phyloP scores from a whole-genome alignment of 2,797 vertebrate genomes.

The Sebastes matsubarae region DNA sequence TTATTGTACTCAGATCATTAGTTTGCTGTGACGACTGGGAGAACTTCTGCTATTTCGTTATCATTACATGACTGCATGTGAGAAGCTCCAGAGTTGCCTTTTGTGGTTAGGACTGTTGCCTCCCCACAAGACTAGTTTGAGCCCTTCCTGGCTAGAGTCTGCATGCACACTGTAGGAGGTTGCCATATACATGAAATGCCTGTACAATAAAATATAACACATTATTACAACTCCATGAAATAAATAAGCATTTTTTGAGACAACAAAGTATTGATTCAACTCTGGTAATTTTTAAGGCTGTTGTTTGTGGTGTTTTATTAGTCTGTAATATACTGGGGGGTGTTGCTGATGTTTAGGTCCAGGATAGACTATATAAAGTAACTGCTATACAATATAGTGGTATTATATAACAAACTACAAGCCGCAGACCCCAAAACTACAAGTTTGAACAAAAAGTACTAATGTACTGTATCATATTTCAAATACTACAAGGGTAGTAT shows the following conservation, averaged over 20 bases:
- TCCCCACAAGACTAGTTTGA: background rate
- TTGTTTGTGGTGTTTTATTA: background rate
- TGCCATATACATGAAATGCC: background rate
- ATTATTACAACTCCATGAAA: background rate
- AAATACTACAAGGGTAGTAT: background rate
- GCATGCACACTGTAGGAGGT: background rate
- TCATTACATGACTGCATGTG: background rate
- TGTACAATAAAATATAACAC: background rate
- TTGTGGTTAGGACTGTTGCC: background rate
- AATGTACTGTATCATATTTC: background rate
- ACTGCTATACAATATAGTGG: conserved; percentile 2
- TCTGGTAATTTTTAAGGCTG: background rate
- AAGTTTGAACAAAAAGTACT: conserved; percentile 8
- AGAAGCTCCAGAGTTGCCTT: background rate
- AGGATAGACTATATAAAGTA: background rate
- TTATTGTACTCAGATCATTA: background rate
- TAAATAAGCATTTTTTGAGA: background rate
- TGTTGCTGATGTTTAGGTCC: background rate
- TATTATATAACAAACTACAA: background rate
- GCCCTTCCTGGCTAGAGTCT: background rate
- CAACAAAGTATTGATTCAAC: background rate
- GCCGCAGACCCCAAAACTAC: background rate
- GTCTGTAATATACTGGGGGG: background rate
- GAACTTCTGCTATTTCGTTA: background rate
- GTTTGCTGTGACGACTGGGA: background rate